Evolutionary conservation across 1,140 invertebrate species (phyloP).

Genomic region (Drosophila aff.): DNA sequence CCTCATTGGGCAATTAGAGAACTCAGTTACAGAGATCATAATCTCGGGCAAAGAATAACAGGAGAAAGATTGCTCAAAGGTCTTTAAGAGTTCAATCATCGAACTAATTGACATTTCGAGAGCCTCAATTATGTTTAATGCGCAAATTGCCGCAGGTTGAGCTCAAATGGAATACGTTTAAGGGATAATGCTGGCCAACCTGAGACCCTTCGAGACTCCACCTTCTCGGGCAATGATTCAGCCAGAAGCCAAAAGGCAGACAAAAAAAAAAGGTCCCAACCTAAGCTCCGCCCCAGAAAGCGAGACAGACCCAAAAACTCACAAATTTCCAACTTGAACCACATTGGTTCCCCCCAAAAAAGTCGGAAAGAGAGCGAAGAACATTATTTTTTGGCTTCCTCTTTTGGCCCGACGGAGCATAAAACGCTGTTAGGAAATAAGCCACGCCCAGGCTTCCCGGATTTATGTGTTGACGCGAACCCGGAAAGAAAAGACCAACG

Average conservation of each 20-base stretch:
- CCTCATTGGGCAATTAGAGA: slow-evolving; percentile 58
- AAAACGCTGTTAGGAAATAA: slow-evolving; percentile 68
- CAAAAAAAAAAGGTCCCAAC: slow-evolving; percentile 61
- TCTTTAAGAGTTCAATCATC: slow-evolving; percentile 44
- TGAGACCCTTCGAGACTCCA: slow-evolving; percentile 46
- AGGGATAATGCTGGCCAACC: slow-evolving; percentile 19
- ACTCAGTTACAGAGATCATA: slow-evolving; percentile 7
- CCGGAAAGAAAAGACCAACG: slow-evolving; percentile 61
- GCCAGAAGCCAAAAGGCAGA: slow-evolving; percentile 26
- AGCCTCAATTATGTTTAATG: slow-evolving; percentile 50
- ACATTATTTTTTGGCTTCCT: slow-evolving; percentile 54
- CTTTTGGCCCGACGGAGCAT: slow-evolving; percentile 52
- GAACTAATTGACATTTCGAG: slow-evolving; percentile 50
- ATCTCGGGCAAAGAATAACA: slow-evolving; percentile 41
- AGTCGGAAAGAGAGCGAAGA: slow-evolving; percentile 54
- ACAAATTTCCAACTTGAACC: slow-evolving; percentile 36
- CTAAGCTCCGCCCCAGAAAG: slow-evolving; percentile 68
- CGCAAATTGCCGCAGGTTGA: slow-evolving; percentile 56
- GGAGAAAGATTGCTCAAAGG: background rate
- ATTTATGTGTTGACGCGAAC: slow-evolving; percentile 69
- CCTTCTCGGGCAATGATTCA: slow-evolving; percentile 60
- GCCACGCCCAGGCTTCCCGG: slow-evolving; percentile 64
- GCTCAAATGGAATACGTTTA: slow-evolving; percentile 10
- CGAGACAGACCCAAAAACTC: slow-evolving; percentile 46
- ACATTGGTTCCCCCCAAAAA: slow-evolving; percentile 44